Conservation (phyloP, 30 jellyfish, hydroid and myxozoan species). For the Rhopilema esculentum region DNA sequence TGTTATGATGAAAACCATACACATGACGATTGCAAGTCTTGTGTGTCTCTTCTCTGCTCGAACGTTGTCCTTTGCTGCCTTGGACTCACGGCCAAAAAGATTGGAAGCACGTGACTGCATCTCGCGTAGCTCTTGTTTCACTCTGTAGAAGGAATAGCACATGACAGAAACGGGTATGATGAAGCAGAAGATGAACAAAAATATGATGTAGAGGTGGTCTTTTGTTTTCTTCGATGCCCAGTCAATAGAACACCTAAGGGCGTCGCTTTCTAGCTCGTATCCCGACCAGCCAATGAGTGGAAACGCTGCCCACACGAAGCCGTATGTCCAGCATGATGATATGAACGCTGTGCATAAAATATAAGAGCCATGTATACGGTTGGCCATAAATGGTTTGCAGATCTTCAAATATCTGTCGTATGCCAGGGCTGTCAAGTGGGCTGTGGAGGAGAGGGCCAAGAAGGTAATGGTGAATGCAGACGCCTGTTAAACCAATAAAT, state of each 20-base stretch:
- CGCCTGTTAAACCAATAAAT: slow-evolving; percentile 1
- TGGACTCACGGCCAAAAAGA: slow-evolving; percentile 56
- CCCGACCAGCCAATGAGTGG: slow-evolving; percentile 76
- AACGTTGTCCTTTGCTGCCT: slow-evolving; percentile 42
- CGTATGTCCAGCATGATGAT: slow-evolving; percentile 58
- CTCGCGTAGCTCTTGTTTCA: slow-evolving; percentile 22
- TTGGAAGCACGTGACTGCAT: slow-evolving; percentile 61
- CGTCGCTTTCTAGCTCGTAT: slow-evolving; percentile 59
- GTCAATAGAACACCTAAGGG: slow-evolving; percentile 69
- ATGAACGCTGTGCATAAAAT: background rate
- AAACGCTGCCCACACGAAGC: slow-evolving; percentile 65
- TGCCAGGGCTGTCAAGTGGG: slow-evolving; percentile 64
- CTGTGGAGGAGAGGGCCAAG: slow-evolving; percentile 66
- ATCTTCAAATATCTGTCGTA: slow-evolving; percentile 63
- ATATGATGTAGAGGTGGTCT: slow-evolving; percentile 43
- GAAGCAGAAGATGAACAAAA: slow-evolving; percentile 54
- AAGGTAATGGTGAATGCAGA: slow-evolving; percentile 72
- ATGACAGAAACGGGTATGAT: slow-evolving; percentile 59
- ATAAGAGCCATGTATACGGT: slow-evolving; percentile 25
- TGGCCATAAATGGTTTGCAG: slow-evolving; percentile 71
- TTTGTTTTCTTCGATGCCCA: slow-evolving; percentile 50
- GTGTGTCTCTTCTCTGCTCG: slow-evolving; percentile 69
- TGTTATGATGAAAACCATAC: slow-evolving; percentile 48
- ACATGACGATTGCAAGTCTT: slow-evolving; percentile 55
- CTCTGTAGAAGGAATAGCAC: slow-evolving; percentile 44